Evolutionary conservation across 2,888 invertebrate genomes (phyloP), one percentile per base, ranked within the genome.

Genomic region (Luperina nickerlii): DNA sequence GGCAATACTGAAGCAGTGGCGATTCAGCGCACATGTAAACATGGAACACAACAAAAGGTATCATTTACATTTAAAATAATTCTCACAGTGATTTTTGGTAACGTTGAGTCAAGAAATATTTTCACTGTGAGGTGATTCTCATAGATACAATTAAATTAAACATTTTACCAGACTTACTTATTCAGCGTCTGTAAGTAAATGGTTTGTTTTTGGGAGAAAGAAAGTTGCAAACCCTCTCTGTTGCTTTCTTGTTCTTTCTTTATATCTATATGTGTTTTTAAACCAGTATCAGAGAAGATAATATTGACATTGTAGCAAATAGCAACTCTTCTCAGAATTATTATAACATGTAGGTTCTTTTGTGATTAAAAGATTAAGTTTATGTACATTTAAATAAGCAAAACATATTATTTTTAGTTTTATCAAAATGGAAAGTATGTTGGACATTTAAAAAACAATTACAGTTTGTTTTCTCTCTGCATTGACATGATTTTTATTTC

Each of bases 331-430:
- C 57, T 45, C 42, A 18, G 42, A 78, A 81, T 54, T 18, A 60
- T 20, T n/a, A 62, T n/a, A 42, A 42, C 5, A 51, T 80, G 51
- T 32, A 63, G 18, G 32, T 75, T 54, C 7, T 51, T 76, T n/a
- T 42, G 60, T 13, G 20, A 38, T 57, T 51, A 42, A 51, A 74
- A 74, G 38, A 77, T 77, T n/a, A 48, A 42, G 27, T 60, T 32
- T 27, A 32, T 8, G 27, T 51, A 62, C 27, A n/a, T 42, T 2
- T 57, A 11, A 54, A 45, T 32, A 67, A 68, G 27, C 15, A 68
- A 82, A 67, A 62, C 1, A 62, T 27, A 27, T n/a, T 32, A 20
- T 60, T 32, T 83, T 68, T 60, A 60, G 54, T 68, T 75, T 48
- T 38, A 68, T 54, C 4, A 63, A 45, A 11, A 45, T 38, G 32